A percentile compares a stretch with the other conserved stretches of the same genome.
Conservation (phyloP, 2,113 vertebrate species). For the Alethe diademata region DNA sequence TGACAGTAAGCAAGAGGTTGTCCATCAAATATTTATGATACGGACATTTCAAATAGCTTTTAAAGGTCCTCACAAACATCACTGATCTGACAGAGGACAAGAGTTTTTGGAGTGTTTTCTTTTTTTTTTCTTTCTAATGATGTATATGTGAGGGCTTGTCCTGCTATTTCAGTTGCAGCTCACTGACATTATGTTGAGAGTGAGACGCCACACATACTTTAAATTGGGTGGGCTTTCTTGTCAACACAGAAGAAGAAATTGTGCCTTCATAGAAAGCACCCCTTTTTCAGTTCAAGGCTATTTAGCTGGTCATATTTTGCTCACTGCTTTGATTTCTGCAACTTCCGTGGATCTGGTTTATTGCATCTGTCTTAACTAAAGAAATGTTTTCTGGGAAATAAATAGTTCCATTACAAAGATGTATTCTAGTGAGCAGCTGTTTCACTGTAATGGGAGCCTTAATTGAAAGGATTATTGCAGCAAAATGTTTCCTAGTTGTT, state of each 20-base stretch:
- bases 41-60: slow-evolving; percentile 34
- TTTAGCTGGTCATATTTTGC: not conserved
- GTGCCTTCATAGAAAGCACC: not conserved
- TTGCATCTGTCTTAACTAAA: slow-evolving; percentile 38
- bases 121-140: not conserved
- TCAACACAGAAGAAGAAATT: not conserved
- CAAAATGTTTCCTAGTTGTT: slow-evolving; percentile 12
- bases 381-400: slow-evolving; percentile 51
- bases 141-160: not conserved
- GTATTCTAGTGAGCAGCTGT: slow-evolving; percentile 52
- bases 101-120: not conserved
- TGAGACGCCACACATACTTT: not conserved
- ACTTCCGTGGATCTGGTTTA: slow-evolving; percentile 36
- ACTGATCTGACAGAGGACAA: not conserved
- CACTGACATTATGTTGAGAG: not conserved
- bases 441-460: slow-evolving; percentile 21
- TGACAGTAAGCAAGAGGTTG: slow-evolving; percentile 57
- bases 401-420: slow-evolving; percentile 55
- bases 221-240: not conserved
- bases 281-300: not conserved
- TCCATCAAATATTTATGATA: slow-evolving; percentile 74
- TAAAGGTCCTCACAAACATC: not conserved
- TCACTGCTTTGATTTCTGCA: not conserved
- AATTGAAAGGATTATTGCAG: slow-evolving; percentile 57
- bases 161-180: not conserved